Percentiles rank a stretch among this genome's conserved stretches.
Evolutionary conservation across 2,888 invertebrate genomes (phyloP).

Genomic region (Calameuta idolon): DNA sequence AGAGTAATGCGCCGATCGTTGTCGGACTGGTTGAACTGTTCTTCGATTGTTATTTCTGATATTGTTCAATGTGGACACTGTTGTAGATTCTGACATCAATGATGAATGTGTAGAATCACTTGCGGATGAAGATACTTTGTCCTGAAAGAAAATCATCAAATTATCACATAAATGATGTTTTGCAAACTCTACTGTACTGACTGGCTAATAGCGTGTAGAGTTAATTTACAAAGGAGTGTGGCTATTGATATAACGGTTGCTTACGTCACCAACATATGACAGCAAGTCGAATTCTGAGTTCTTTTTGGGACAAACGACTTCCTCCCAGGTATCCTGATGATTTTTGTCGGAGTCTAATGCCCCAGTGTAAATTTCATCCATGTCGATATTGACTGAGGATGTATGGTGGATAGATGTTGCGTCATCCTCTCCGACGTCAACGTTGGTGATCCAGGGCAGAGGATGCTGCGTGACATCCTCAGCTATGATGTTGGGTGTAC

Average conservation of each 20-base stretch:
- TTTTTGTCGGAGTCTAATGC: slow-evolving; percentile 32
- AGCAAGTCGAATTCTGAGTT: slow-evolving; percentile 55
- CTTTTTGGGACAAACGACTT: neutral
- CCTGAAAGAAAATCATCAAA: slow-evolving; percentile 40
- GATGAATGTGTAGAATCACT: slow-evolving; percentile 43
- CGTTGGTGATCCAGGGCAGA: neutral
- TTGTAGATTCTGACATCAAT: slow-evolving; percentile 26
- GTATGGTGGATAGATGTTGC: neutral
- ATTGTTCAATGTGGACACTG: neutral
- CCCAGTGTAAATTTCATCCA: slow-evolving; percentile 32
- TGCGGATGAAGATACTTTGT: slow-evolving; percentile 27
- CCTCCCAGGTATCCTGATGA: slow-evolving; percentile 23
- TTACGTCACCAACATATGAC: slow-evolving; percentile 63
- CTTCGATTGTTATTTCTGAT: neutral
- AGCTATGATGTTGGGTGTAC: neutral
- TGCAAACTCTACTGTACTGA: neutral
- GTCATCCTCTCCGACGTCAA: neutral
- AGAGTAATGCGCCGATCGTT: neutral
- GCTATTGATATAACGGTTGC: slow-evolving; percentile 28
- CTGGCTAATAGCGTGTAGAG: too few relatives aligned
- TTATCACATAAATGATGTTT: neutral
- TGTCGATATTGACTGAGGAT: slow-evolving; percentile 15
- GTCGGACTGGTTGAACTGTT: neutral
- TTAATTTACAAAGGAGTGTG: neutral
- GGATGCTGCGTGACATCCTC: neutral